Evolutionary conservation across 92 coral and sea anemone species (phyloP).

Genomic region (Parazoanthus darwini): DNA sequence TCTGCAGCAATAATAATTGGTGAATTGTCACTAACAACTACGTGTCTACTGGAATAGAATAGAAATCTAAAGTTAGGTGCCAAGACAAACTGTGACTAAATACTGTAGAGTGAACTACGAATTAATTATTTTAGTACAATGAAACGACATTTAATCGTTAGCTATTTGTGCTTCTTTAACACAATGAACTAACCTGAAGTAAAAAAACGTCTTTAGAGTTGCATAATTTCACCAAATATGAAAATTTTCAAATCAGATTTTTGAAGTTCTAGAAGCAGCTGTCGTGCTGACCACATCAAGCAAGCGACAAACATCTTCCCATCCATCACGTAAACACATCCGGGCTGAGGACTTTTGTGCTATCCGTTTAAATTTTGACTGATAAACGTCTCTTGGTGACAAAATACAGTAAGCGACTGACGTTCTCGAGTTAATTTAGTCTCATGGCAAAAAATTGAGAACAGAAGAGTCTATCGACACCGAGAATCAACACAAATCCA

Average conservation of each 20-base stretch:
- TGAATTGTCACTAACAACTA: not conserved
- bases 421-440: not conserved
- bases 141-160: not conserved
- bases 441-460: not conserved
- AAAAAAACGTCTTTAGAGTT: too few species aligned
- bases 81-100: not conserved
- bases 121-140: too few species aligned
- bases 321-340: not conserved
- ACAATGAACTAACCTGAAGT: not conserved
- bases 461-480: conserved; percentile 7
- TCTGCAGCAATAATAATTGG: not conserved
- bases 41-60: not conserved
- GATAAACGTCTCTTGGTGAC: not conserved
- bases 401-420: not conserved
- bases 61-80: not conserved
- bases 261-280: not conserved
- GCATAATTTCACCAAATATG: not conserved
- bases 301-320: not conserved
- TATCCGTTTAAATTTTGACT: not conserved
- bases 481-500: not conserved
- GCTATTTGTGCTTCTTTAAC: not conserved
- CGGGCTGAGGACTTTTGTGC: not conserved
- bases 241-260: not conserved
- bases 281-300: not conserved
- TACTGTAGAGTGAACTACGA: not conserved